Evolutionary conservation across 2,797 vertebrate genomes (phyloP).

Genomic region (Pantherophis alleghaniensis): DNA sequence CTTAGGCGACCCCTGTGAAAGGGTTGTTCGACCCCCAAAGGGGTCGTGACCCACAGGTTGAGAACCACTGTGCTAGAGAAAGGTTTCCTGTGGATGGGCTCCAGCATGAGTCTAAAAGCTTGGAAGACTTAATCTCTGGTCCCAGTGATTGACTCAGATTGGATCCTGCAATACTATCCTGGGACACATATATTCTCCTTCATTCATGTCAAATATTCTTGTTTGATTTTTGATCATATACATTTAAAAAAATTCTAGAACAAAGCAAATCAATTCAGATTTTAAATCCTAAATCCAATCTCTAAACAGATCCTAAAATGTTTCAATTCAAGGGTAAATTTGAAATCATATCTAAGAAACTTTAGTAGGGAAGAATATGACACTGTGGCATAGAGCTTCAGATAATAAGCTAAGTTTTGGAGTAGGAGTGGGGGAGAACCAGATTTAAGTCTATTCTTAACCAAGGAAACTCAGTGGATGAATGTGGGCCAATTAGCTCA

Average conservation of each 20-base stretch:
- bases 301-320: slow-evolving; percentile 17
- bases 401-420: neutral
- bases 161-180: too few species aligned
- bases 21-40: too few species aligned
- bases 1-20: too few species aligned
- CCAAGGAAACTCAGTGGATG: neutral
- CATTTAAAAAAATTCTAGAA: slow-evolving; percentile 3
- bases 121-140: too few species aligned
- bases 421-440: neutral
- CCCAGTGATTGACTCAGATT: too few species aligned
- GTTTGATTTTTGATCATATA: too few species aligned
- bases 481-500: neutral
- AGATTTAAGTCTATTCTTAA: neutral
- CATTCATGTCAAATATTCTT: too few species aligned
- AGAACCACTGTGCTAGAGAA: too few species aligned
- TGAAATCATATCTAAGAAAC: slow-evolving; percentile 32
- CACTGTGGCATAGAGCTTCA: neutral
- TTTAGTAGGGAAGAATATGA: neutral
- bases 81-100: too few species aligned
- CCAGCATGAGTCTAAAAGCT: too few species aligned
- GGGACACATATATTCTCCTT: too few species aligned
- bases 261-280: slow-evolving; percentile 31
- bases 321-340: slow-evolving; percentile 22
- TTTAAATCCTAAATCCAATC: slow-evolving; percentile 3
- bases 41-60: too few species aligned